A percentile compares a stretch with the other conserved stretches of the same genome.
Conservation (phyloP, 1,140 invertebrate genomes). For the Bombus huntii region DNA sequence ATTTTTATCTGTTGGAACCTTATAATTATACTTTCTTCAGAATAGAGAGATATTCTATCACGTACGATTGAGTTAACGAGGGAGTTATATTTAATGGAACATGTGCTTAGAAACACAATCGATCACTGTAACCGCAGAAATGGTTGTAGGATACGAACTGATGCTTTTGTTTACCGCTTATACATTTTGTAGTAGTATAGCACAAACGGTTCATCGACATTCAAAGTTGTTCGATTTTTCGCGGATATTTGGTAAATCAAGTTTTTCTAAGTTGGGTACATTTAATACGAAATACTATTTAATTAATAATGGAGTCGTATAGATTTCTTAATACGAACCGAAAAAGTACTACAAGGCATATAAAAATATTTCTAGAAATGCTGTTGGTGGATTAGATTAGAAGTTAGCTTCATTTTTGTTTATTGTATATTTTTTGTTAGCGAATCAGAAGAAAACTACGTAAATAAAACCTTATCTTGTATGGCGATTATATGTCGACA, state of each 20-base stretch:
- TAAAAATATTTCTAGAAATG: background rate
- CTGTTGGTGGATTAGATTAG: too few relatives aligned
- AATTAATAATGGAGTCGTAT: background rate
- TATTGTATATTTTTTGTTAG: too few relatives aligned
- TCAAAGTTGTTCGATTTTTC: background rate
- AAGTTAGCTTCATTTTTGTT: too few relatives aligned
- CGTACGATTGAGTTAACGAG: too few relatives aligned
- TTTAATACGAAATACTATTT: background rate
- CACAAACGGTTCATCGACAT: background rate
- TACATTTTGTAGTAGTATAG: background rate
- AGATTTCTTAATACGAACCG: background rate
- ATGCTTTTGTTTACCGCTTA: background rate
- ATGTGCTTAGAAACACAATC: background rate
- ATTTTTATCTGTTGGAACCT: background rate
- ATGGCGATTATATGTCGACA: too few relatives aligned
- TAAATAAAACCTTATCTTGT: too few relatives aligned
- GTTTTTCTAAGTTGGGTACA: background rate
- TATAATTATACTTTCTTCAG: background rate
- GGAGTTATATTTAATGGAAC: background rate
- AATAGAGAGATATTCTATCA: too few relatives aligned
- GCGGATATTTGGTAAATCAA: background rate
- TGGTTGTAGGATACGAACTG: background rate
- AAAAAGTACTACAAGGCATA: background rate
- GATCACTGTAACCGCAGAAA: background rate
- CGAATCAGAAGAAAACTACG: too few relatives aligned